Evolutionary conservation across 1,140 invertebrate species (phyloP).

Genomic region (Laupala kohalensis): DNA sequence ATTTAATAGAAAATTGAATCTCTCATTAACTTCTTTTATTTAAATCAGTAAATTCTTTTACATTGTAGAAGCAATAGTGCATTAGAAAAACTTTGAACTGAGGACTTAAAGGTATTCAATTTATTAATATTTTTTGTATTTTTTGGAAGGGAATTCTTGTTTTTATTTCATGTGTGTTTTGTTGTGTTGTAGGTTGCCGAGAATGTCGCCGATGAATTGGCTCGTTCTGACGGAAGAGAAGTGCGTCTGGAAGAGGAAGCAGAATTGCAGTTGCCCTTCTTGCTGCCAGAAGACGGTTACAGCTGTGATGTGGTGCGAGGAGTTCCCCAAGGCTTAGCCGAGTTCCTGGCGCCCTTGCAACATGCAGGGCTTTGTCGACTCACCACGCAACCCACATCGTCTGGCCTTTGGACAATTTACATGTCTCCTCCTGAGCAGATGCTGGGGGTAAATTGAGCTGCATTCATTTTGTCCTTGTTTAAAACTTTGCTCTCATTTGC

Average conservation of each 20-base stretch:
- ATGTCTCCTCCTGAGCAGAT: conserved; percentile 41
- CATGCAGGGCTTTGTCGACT: conserved; percentile 75
- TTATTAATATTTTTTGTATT: too few relatives aligned
- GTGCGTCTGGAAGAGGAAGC: conserved; percentile 70
- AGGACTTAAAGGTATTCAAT: too few relatives aligned
- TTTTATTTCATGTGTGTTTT: too few relatives aligned
- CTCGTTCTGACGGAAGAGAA: conserved; percentile 76
- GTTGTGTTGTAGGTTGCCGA: conserved; percentile 56
- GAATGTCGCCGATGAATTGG: conserved; percentile 83
- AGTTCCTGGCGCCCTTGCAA: conserved; percentile 81
- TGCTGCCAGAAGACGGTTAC: conserved; percentile 95
- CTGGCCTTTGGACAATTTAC: conserved; percentile 90
- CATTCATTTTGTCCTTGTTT: neutral
- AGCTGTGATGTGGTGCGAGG: conserved; percentile 91
- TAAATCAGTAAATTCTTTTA: too few relatives aligned
- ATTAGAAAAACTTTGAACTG: too few relatives aligned
- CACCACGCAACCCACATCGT: conserved; percentile 76
- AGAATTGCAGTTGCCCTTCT: conserved; percentile 75
- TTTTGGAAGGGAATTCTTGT: too few relatives aligned
- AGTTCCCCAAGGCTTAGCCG: conserved; percentile 79
- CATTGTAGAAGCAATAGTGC: too few relatives aligned
- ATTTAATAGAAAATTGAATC: too few relatives aligned
- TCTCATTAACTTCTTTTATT: too few relatives aligned
- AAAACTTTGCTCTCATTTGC: too few relatives aligned
- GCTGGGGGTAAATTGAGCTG: conserved; percentile 14